These are phyloP conservation scores for Drosophila lutescens DNA, from an alignment of 2,888 invertebrate species.

Conservation along the genomic window DNA sequence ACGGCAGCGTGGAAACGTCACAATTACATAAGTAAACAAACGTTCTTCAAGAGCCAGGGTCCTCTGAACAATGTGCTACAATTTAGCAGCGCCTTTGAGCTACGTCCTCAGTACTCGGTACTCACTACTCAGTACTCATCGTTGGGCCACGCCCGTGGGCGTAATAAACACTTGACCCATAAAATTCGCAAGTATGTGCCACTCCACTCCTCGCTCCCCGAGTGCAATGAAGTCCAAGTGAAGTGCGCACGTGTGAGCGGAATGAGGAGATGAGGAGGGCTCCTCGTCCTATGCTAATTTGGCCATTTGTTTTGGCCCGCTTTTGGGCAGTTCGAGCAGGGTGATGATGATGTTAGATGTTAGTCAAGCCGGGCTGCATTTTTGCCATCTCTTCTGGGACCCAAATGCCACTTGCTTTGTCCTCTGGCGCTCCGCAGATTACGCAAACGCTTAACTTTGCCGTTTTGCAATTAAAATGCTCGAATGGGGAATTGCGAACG, in stretches of 20 bases:
- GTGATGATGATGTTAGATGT: conserved; percentile 13
- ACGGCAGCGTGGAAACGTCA: conserved; percentile 55
- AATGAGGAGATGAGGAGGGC: conserved; percentile 3
- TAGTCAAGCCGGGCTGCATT: not conserved
- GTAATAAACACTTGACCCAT: conserved; percentile 80
- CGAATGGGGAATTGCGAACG: conserved; percentile 25
- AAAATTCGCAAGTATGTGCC: conserved; percentile 68
- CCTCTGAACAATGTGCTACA: conserved; percentile 73
- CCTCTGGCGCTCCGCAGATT: conserved; percentile 39
- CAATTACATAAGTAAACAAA: conserved; percentile 79
- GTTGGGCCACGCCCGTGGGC: conserved; percentile 70
- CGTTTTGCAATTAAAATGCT: conserved; percentile 54
- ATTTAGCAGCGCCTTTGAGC: conserved; percentile 60
- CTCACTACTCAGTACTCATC: conserved; percentile 9
- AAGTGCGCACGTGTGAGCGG: conserved; percentile 68
- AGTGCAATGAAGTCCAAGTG: conserved; percentile 79
- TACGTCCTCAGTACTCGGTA: conserved; percentile 2
- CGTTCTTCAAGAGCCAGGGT: conserved; percentile 56
- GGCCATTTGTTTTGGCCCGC: conserved; percentile 67
- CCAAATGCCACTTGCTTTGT: conserved; percentile 63
- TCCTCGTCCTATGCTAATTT: conserved; percentile 68
- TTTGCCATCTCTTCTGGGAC: not conserved
- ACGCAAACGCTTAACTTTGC: conserved; percentile 48
- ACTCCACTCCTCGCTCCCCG: conserved; percentile 57
- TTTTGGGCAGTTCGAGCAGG: not conserved